Base-by-base conservation (phyloP, 2,888 invertebrate species). In the Synanthedon myopaeformis region DNA sequence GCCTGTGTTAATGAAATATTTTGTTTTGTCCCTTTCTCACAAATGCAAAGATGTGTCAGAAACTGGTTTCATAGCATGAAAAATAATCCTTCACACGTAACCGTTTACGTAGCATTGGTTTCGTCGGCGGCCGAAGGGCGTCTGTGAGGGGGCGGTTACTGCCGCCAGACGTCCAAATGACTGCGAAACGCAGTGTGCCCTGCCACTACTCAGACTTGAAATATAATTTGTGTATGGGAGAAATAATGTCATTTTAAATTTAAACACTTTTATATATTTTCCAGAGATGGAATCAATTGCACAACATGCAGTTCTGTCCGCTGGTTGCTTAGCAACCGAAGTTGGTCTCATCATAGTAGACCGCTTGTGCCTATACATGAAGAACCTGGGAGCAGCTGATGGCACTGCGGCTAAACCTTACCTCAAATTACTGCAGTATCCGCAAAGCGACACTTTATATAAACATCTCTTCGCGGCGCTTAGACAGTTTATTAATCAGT, bases 391-490 rank as follows among this genome's bases (percentile, higher is more conserved):
- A 62, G 89, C 91, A 2, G 89, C 95, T 19, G 93, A 97, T 82
- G 92, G 92, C 42, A 92, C 94, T 62, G 89, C 97, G 19, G 94
- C 97, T 51, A 92, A 93, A 58, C 92, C 98, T 42, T 96, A 96
- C 74, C 79, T 98, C 53, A 91, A 92, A n/a, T 92, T 97, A 63
- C 88, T 98, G 53, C 94, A 95, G 79, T 90, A 94, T 49, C 95
- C 96, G 2, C 98, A 98, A 73, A 97, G 97, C 51, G 98, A 98
- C 76, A 92, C 91, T 3, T 86, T 98, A 51, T 93, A 96, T 63
- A 93, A 94, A 65, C 98, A 98, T 70, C 92, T 97, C 17, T 97
- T 98, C 76, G 97, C 97, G 2, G 94, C 96, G 0, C 82, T 98
- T 52, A 89, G 98, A 60, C 94, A 96, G 0, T 98, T 97, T 71